These are phyloP conservation scores for Hydrotaea cyrtoneurina DNA, from an alignment of 2,888 invertebrate species.

Conservation along the genomic window DNA sequence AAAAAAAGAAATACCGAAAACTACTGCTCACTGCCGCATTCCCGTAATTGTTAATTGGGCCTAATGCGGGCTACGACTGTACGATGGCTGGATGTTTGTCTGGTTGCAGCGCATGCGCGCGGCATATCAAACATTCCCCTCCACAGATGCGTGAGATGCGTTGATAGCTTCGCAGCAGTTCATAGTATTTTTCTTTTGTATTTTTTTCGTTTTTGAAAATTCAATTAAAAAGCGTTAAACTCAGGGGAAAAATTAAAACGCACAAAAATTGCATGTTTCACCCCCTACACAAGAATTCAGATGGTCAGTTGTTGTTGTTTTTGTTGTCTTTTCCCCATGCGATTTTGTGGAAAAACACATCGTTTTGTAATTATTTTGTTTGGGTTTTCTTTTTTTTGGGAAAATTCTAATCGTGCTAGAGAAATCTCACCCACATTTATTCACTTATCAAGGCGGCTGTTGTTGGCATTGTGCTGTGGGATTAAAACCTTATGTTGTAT, in stretches of 20 bases:
- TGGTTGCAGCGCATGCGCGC: constrained; percentile 51
- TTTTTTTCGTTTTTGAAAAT: no score
- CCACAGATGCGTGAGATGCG: constrained; percentile 50
- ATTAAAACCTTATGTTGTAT: constrained; percentile 21
- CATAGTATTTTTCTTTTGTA: no score
- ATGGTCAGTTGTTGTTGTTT: constrained; percentile 39
- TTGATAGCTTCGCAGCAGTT: constrained; percentile 1
- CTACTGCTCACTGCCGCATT: background rate
- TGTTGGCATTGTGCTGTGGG: constrained; percentile 66
- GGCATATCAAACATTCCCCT: constrained; percentile 59
- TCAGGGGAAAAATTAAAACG: constrained; percentile 66
- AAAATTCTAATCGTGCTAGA: constrained; percentile 61
- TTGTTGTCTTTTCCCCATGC: background rate
- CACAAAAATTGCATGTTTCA: constrained; percentile 51
- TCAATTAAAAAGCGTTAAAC: constrained; percentile 76
- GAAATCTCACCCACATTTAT: constrained; percentile 68
- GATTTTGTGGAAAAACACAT: constrained; percentile 29
- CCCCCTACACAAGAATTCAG: constrained; percentile 71
- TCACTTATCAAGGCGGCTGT: constrained; percentile 64
- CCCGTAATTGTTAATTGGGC: constrained; percentile 61
- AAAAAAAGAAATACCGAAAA: background rate
- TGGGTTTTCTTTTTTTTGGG: constrained; percentile 3
- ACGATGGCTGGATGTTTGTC: background rate
- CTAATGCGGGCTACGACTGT: constrained; percentile 55
- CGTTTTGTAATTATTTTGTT: constrained; percentile 35